Evolutionary conservation across 2,113 vertebrate species (phyloP), one percentile per base, ranked within the genome.

Genomic region (Onychostoma macrolepis): DNA sequence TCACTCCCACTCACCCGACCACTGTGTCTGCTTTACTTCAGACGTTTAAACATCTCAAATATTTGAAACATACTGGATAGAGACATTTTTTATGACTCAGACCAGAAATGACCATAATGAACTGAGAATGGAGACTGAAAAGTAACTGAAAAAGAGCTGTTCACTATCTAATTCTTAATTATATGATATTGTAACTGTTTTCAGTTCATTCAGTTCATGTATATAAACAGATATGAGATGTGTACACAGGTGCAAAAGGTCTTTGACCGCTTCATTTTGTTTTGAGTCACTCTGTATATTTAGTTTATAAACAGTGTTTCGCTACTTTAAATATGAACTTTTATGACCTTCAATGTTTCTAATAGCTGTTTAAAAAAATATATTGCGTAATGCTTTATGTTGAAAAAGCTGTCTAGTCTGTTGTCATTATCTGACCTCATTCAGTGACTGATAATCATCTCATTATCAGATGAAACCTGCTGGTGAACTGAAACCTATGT

Each of bases 221-320:
- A 48, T 69, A 48, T 83, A 69, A 69, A 71, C 43, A 83, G 45
- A 83, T 71, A 67, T 3, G 10, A 45, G 43, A 48, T 71, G 41
- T 6, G 7, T 83, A 69, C 12, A 65, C 76, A 53, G 56, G 53
- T 65, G 58, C 6, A 43, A 38, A 38, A 45, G 8, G 36, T 43
- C 36, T 4, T 26, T 26, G 56, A 17, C n/a, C 36, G 41, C 61
- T 43, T 65, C 10, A n/a, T 10, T 78, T 53, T 30, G 7, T 48
- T 58, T 80, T 58, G 50, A 1, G 45, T 50, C 48, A 78, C 76
- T 72, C 9, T 53, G 43, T 78, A 30, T 43, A 6, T 43, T 67
- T 67, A 6, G 41, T 45, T 19, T 81, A 43, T 43, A 67, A 81
- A 82, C 38, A 82, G 80, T 82, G 38, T 61, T 61, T 61, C 21